These are phyloP conservation scores for Gymnarchus niloticus DNA, from an alignment of 2,113 vertebrate genomes.

Conservation along the genomic window DNA sequence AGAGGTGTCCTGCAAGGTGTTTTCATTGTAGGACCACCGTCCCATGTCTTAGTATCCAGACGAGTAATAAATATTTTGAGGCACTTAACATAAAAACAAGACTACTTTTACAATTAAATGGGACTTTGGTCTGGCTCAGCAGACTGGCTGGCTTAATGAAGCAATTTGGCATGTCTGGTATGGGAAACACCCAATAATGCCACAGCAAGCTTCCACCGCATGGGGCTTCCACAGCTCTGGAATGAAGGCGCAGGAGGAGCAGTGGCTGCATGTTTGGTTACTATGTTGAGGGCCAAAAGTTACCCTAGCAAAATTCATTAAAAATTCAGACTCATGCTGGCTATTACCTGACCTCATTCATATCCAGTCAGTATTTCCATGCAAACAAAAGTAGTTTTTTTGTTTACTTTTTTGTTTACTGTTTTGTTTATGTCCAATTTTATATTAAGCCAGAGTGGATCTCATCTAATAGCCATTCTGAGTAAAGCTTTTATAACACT, in stretches of 20 bases:
- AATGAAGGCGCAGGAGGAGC: background rate
- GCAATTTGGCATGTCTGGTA: slow-evolving; percentile 27
- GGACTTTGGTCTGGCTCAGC: slow-evolving; percentile 15
- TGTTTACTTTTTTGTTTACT: too few species aligned
- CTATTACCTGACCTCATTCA: too few species aligned
- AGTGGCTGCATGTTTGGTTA: too few species aligned
- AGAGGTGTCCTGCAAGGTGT: background rate
- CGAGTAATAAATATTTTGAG: slow-evolving; percentile 23
- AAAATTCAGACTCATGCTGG: too few species aligned
- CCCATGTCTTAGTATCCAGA: slow-evolving; percentile 24
- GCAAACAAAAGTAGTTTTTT: background rate
- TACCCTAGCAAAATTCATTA: too few species aligned
- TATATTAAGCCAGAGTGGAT: background rate
- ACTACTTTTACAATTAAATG: slow-evolving; percentile 27
- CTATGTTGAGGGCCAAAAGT: too few species aligned
- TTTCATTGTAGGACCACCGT: background rate
- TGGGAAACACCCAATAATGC: background rate
- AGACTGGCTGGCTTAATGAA: slow-evolving; percentile 15
- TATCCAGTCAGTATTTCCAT: background rate
- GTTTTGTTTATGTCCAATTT: background rate
- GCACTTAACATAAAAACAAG: slow-evolving; percentile 16
- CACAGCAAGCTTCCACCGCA: background rate
- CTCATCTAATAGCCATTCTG: background rate
- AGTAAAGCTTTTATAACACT: background rate
- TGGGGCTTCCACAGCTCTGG: background rate